These are phyloP conservation scores for Bubo bubo DNA, from an alignment of 2,113 vertebrate species.

Conservation along the genomic window DNA sequence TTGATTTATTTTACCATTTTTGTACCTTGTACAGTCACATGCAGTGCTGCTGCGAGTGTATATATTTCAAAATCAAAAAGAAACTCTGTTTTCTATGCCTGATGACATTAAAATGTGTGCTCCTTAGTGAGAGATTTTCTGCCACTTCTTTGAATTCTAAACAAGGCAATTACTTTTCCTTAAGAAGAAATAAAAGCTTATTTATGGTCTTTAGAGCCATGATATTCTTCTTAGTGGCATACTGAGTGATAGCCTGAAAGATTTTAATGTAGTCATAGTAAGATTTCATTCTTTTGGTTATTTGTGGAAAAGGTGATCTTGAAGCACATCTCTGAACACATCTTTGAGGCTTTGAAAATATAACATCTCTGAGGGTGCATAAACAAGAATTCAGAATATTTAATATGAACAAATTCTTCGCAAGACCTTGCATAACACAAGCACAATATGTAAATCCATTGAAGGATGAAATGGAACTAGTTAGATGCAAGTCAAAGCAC, in stretches of 20 bases:
- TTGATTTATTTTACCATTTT: not conserved
- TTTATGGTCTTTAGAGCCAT: not conserved
- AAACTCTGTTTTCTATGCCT: not conserved
- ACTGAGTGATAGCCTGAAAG: not conserved
- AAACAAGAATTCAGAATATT: not conserved
- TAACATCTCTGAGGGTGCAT: not conserved
- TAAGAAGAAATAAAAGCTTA: slow-evolving; percentile 9
- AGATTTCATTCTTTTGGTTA: not conserved
- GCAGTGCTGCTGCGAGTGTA: not conserved
- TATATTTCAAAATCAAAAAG: not conserved
- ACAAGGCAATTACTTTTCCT: slow-evolving; percentile 11
- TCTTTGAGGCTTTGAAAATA: not conserved
- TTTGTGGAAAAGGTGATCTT: not conserved
- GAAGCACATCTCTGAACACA: not conserved
- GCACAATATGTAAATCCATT: not conserved
- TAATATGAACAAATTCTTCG: not conserved
- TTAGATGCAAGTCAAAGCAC: slow-evolving; percentile 4
- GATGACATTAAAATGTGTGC: not conserved
- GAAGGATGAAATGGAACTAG: slow-evolving; percentile 27
- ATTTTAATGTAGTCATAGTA: not conserved
- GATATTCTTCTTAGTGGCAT: not conserved
- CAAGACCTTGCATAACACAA: not conserved
- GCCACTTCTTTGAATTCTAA: not conserved
- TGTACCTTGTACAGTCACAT: not conserved
- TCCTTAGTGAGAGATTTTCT: slow-evolving; percentile 25